Percentiles rank a stretch among this genome's conserved stretches.
phyloP scores from a whole-genome alignment of 2,888 invertebrate species.

The Ophion costatus region DNA sequence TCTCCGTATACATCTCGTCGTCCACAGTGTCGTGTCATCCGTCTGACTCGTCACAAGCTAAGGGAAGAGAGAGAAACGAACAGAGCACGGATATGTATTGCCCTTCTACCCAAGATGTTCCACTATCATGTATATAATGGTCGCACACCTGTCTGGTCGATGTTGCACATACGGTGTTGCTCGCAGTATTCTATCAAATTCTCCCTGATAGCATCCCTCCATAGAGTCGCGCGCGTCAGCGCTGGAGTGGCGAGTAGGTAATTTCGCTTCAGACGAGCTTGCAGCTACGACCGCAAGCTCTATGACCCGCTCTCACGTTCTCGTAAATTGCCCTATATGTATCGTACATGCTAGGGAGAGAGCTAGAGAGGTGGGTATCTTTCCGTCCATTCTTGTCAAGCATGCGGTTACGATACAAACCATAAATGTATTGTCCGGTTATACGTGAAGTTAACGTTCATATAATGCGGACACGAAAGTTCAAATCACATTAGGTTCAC shows the following conservation, averaged over 20 bases:
- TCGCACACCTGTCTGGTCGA: background rate
- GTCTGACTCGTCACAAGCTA: conserved; percentile 50
- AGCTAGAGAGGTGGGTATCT: conserved; percentile 13
- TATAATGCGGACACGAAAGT: background rate
- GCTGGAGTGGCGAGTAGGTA: conserved; percentile 47
- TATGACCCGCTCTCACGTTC: conserved; percentile 45
- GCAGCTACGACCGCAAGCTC: conserved; percentile 43
- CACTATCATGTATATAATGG: conserved; percentile 3
- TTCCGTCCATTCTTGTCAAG: conserved; percentile 27
- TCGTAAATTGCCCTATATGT: conserved; percentile 50
- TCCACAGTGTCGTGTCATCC: conserved; percentile 31
- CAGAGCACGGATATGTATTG: conserved; percentile 28
- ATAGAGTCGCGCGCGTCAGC: conserved; percentile 20
- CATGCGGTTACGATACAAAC: conserved; percentile 32
- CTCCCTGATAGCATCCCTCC: conserved; percentile 30
- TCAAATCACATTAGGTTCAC: background rate
- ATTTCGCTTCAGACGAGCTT: conserved; percentile 52
- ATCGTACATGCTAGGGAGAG: background rate
- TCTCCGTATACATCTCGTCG: conserved; percentile 14
- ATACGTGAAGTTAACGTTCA: background rate
- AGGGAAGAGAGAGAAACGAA: background rate
- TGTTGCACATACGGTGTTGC: conserved; percentile 26
- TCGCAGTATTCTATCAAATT: conserved; percentile 49
- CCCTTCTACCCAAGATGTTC: conserved; percentile 22
- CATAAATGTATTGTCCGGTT: conserved; percentile 15